These are phyloP conservation scores for Hypothenemus hampei DNA, from an alignment of 1,140 invertebrate genomes.

Conservation along the genomic window DNA sequence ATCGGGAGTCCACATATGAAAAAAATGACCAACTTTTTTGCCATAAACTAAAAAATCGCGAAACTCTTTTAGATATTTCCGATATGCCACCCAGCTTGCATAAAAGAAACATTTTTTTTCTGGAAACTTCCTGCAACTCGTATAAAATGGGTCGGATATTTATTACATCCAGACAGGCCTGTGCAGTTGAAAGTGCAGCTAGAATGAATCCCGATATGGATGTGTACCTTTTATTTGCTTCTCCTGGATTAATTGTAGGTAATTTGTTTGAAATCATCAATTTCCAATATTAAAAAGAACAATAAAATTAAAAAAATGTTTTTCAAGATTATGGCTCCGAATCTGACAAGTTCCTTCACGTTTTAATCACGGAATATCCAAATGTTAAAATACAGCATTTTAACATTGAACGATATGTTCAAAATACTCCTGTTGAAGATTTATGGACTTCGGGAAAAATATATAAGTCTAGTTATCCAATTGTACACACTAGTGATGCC, in stretches of 20 bases:
- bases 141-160: slow-evolving; percentile 13
- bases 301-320: not conserved
- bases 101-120: not conserved
- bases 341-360: slow-evolving; percentile 43
- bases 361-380: slow-evolving; percentile 49
- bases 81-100: slow-evolving; percentile 19
- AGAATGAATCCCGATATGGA: not conserved
- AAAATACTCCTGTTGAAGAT: slow-evolving; percentile 55
- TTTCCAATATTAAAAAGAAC: too few relatives aligned
- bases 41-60: not conserved
- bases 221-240: slow-evolving; percentile 35
- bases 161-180: slow-evolving; percentile 38
- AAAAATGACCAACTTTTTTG: not conserved
- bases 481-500: slow-evolving; percentile 61
- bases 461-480: slow-evolving; percentile 50
- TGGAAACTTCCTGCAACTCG: slow-evolving; percentile 27
- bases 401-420: slow-evolving; percentile 53
- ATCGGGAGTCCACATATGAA: too few relatives aligned
- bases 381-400: slow-evolving; percentile 56
- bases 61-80: slow-evolving; percentile 30
- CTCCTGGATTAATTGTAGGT: not conserved
- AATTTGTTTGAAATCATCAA: not conserved
- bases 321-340: slow-evolving; percentile 30
- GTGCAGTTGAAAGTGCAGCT: not conserved
- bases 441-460: slow-evolving; percentile 51